Evolutionary conservation across 2,888 invertebrate genomes (phyloP), one percentile per base, ranked within the genome.

Genomic region (Andrena hattorfiana): DNA sequence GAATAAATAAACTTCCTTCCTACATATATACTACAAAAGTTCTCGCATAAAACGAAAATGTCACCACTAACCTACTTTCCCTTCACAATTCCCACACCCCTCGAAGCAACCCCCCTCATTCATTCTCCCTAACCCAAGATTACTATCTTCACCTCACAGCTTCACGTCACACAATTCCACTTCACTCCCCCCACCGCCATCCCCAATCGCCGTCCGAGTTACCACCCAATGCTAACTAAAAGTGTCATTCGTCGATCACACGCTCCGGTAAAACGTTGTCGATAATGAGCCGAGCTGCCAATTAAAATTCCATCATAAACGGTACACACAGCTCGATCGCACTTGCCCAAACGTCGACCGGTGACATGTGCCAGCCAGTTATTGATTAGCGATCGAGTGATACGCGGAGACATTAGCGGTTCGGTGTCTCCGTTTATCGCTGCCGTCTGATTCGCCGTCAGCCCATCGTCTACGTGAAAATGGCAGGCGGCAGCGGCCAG

Each of bases 391-490:
- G 77, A 74, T 59, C 75, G 7, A 13, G n/a, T 26, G 56, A 35
- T 54, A 64, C 67, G 49, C 69, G 28, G 72, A 48, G 59, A 35
- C 56, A 73, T 68, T 71, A 49, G 51, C 68, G 51, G 69, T 32
- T 49, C 42, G 10, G 69, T 23, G 13, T 69, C 56, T 6, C 59
- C n/a, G 42, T n/a, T 54, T 51, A 35, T 56, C 59, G 42, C 10
- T 4, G 66, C 8, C 30, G 28, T 60, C 51, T 10, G 51, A 67
- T 66, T 54, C 28, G 23, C 49, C 5, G 63, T 20, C 56, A 32
- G 23, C 72, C 66, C 49, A n/a, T 75, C 75, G 69, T 77, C 74
- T 63, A 73, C 79, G 60, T 28, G 73, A 76, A 87, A 88, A 75
- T 64, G 69, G 68, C 85, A 67, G 62, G 72, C 77, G n/a, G 62